Conservation (phyloP, 2,797 vertebrate genomes). For the Mycteria americana region DNA sequence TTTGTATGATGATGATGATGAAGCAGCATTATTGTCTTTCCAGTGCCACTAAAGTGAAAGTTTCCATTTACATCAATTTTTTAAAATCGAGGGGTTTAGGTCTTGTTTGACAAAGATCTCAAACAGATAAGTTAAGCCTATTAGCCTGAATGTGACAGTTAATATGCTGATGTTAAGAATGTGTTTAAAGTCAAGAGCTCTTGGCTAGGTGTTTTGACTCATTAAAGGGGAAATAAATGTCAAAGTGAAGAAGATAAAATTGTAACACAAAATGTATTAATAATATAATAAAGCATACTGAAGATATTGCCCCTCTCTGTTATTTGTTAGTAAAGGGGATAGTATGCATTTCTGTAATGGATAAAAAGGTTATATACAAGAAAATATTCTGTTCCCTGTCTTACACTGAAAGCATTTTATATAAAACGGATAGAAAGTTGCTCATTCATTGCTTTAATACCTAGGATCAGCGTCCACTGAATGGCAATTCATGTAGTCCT, state of each 20-base stretch:
- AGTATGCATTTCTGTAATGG: not conserved
- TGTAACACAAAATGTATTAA: conserved; percentile 27
- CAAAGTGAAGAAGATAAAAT: conserved; percentile 23
- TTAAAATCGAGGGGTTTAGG: not conserved
- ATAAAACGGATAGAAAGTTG: not conserved
- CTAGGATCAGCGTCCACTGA: not conserved
- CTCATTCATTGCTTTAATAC: not conserved
- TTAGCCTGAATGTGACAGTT: conserved; percentile 30
- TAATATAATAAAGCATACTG: conserved; percentile 10
- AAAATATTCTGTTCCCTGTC: not conserved
- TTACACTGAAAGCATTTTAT: not conserved
- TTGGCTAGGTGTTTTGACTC: conserved; percentile 5
- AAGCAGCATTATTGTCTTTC: not conserved
- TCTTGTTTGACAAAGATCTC: not conserved
- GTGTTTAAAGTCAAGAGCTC: conserved; percentile 33
- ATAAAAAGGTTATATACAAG: not conserved
- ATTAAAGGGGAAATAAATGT: conserved; percentile 46
- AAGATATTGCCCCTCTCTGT: not conserved
- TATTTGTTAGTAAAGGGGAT: not conserved
- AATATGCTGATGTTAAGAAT: conserved; percentile 37
- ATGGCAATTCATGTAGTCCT: not conserved
- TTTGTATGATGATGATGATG: not conserved
- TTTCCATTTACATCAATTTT: conserved; percentile 1
- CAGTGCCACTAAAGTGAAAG: not conserved
- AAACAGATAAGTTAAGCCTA: not conserved